These are phyloP conservation scores for Himantopus leucocephalus DNA, from an alignment of 2,113 vertebrate species.

Conservation along the genomic window DNA sequence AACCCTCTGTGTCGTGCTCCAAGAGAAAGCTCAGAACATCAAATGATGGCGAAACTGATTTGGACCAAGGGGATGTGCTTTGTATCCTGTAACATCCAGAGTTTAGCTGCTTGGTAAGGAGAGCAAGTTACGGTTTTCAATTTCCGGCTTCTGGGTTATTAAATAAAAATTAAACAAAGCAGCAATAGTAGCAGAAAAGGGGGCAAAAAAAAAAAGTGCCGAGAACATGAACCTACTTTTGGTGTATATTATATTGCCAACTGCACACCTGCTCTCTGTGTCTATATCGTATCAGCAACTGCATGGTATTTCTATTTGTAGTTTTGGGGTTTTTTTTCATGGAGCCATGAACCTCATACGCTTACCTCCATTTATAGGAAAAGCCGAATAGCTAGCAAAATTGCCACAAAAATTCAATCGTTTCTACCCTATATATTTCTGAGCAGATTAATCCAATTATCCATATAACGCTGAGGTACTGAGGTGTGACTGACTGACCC, in stretches of 20 bases:
- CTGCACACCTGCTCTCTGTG: too few species aligned
- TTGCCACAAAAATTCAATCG: background rate
- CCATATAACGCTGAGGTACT: accelerated
- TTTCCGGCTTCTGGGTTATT: background rate
- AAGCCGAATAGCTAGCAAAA: background rate
- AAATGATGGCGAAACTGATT: background rate
- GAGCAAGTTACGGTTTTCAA: background rate
- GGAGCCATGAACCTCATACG: background rate
- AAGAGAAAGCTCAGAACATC: background rate
- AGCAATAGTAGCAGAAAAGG: background rate
- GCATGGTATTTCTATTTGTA: background rate
- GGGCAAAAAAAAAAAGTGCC: background rate
- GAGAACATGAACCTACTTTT: background rate
- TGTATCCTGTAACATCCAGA: background rate
- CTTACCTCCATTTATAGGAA: background rate
- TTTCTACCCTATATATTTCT: background rate
- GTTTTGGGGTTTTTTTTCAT: background rate
- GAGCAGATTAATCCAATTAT: background rate
- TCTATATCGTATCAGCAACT: background rate
- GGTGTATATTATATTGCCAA: too few species aligned
- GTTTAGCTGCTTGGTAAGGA: background rate
- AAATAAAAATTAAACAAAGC: background rate
- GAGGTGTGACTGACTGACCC: background rate
- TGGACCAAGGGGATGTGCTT: background rate
- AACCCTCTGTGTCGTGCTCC: too few species aligned